Evolutionary conservation across 2,888 invertebrate species (phyloP), one percentile per base, ranked within the genome.

Genomic region (Pandemis cinnamomeana): DNA sequence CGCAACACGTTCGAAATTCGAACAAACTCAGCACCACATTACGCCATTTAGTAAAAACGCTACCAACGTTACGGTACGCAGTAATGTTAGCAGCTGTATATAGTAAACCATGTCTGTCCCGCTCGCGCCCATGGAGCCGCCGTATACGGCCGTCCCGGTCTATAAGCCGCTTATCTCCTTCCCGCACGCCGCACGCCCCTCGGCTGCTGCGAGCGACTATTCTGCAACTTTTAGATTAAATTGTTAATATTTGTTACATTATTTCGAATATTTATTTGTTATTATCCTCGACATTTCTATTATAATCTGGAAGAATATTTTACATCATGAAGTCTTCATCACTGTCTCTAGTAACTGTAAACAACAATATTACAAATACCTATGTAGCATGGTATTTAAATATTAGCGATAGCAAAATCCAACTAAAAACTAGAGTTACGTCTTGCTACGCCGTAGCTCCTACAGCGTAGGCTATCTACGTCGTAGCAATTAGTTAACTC

Each of bases 151-250:
- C 79, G 80, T 91, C 89, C 83, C 88, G 77, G 77, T 89, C 86
- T 81, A 85, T 94, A 94, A 94, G 93, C 94, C 92, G 94, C 94
- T 94, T 94, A 94, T 93, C 93, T 91, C 81, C 91, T 76, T 86
- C 92, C 93, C 92, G 92, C 94, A 92, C 93, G 89, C 91, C 90
- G 81, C 91, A 83, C 87, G 87, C 87, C 87, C 88, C 83, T 82
- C 78, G 81, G 80, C 90, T 90, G 91, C 90, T 89, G 92, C 90
- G 91, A 90, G 90, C 82, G 89, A 81, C 77, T 83, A 93, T 93
- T 92, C 92, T 90, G 87, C 83, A 86, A 88, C 81, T 69, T 77
- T 83, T 82, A 79, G 80, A 72, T 58, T 20, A 63, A 63, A 63
- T 64, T 64, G 64, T 36, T 36, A 36, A 36, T 36, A 36, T 36